Percentiles rank a stretch among this genome's conserved stretches.
Evolutionary conservation across 1,140 invertebrate genomes (phyloP).

Genomic region (Phocides pigmalion): DNA sequence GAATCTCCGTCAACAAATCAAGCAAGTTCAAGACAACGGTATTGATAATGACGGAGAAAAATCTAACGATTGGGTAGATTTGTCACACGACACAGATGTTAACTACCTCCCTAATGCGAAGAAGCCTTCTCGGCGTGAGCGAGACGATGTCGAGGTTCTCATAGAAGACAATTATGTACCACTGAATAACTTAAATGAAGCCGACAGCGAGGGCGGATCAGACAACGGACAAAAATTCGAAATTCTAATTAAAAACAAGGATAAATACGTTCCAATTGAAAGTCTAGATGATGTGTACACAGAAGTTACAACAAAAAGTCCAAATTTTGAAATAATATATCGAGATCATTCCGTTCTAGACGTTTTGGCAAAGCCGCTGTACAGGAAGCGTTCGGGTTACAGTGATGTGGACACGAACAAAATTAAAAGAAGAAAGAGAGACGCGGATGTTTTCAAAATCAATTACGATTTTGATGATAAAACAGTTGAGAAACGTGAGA

Average conservation of each 20-base stretch:
- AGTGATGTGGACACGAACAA: constrained; percentile 27
- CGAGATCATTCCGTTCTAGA: constrained; percentile 21
- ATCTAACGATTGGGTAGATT: constrained; percentile 53
- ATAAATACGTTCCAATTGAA: constrained; percentile 53
- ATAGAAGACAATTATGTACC: constrained; percentile 54
- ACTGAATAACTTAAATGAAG: constrained; percentile 41
- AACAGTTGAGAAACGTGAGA: constrained; percentile 8
- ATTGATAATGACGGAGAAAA: constrained; percentile 27
- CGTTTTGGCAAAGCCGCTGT: constrained; percentile 15
- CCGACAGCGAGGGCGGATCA: constrained; percentile 7
- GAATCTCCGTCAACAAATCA: constrained; percentile 13
- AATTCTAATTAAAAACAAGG: constrained; percentile 30
- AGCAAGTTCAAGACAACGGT: neutral
- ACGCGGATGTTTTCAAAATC: constrained; percentile 3
- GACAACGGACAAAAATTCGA: constrained; percentile 22
- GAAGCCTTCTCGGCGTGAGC: constrained; percentile 46
- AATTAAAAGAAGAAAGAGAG: constrained; percentile 35
- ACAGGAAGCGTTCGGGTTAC: neutral
- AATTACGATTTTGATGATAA: constrained; percentile 8
- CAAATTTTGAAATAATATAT: constrained; percentile 25
- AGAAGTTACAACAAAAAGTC: constrained; percentile 5
- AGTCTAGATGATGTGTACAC: constrained; percentile 21
- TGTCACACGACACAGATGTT: constrained; percentile 73
- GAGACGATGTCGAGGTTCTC: constrained; percentile 56
- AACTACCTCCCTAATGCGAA: constrained; percentile 59